Percentiles rank a stretch among this genome's conserved stretches.
These are phyloP conservation scores for Matsumyia berberina DNA, from an alignment of 2,888 invertebrate species.

Conservation along the genomic window DNA sequence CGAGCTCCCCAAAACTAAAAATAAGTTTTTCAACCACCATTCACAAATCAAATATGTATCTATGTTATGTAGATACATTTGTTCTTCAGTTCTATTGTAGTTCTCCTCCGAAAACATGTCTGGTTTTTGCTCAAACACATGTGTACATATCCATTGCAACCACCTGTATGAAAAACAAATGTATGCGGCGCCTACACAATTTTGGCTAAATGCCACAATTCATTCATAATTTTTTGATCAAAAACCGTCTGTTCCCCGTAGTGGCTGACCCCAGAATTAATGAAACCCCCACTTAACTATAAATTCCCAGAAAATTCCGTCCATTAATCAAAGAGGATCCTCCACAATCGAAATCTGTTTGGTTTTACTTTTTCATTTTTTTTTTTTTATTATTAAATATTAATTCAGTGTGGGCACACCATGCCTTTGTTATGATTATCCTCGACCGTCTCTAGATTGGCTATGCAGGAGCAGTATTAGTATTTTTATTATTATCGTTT, in stretches of 20 bases:
- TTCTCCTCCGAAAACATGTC: too few relatives aligned
- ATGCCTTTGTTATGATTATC: slow-evolving; percentile 39
- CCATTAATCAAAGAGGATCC: slow-evolving; percentile 16
- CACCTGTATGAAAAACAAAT: too few relatives aligned
- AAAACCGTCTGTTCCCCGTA: slow-evolving; percentile 24
- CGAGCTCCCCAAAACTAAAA: too few relatives aligned
- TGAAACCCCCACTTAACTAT: slow-evolving; percentile 15
- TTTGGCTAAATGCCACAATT: slow-evolving; percentile 31
- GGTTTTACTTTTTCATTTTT: not conserved
- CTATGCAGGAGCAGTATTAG: not conserved
- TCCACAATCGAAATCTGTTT: slow-evolving; percentile 18
- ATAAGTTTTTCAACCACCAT: too few relatives aligned
- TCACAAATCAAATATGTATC: too few relatives aligned
- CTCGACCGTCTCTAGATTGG: not conserved
- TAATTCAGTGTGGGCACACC: slow-evolving; percentile 11
- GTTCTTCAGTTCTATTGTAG: too few relatives aligned
- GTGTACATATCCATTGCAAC: too few relatives aligned
- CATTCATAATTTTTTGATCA: slow-evolving; percentile 16
- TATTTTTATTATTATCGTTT: slow-evolving; percentile 46
- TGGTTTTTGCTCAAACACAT: too few relatives aligned
- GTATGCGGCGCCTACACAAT: slow-evolving; percentile 31
- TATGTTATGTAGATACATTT: too few relatives aligned
- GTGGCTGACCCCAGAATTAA: slow-evolving; percentile 18
- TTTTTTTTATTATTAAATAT: slow-evolving; percentile 16
- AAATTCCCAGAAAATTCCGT: slow-evolving; percentile 3